Percentiles rank a stretch among this genome's conserved stretches.
Conservation (phyloP, 2,113 vertebrate species). For the Euleptes europaea region DNA sequence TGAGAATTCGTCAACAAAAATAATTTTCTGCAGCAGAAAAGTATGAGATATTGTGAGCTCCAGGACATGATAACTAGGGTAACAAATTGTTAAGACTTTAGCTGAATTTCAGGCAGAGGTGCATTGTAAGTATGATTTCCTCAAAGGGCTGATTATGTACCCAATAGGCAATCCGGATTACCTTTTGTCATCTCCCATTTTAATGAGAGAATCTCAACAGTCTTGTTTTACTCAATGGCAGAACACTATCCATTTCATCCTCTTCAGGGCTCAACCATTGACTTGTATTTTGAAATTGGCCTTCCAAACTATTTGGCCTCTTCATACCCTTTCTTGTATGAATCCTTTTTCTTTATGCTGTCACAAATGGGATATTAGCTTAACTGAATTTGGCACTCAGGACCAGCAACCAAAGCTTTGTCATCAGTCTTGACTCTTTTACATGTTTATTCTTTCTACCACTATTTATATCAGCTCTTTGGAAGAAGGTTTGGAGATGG, state of each 20-base stretch:
- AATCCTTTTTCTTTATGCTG: neutral
- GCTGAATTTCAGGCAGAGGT: no score
- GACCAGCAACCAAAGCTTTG: neutral
- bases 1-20: no score
- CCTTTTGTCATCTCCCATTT: no score
- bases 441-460: neutral
- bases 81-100: no score
- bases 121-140: neutral
- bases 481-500: neutral
- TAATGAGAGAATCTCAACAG: no score
- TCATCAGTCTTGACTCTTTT: neutral
- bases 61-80: no score
- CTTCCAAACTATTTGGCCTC: neutral
- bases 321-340: neutral
- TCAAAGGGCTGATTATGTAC: no score
- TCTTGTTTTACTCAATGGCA: no score
- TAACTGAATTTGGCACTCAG: neutral
- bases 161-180: no score
- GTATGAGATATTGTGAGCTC: no score
- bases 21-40: no score
- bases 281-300: neutral
- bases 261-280: neutral
- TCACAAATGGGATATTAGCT: neutral
- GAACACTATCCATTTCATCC: neutral
- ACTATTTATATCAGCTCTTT: neutral